Conservation (phyloP, 2,113 vertebrate genomes). For the Numenius arquata region DNA sequence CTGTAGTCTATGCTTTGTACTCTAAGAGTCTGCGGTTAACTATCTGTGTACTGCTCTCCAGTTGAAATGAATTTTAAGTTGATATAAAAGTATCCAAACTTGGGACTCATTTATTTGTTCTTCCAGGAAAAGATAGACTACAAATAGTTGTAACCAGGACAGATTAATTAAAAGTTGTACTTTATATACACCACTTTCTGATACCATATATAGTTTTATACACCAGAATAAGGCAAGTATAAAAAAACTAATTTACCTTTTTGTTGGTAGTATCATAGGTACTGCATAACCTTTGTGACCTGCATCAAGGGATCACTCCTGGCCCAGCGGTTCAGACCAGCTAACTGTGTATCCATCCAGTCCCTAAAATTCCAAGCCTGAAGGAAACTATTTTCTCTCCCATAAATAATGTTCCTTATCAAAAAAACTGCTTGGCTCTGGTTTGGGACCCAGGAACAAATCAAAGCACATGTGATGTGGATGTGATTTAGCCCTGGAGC, state of each 20-base stretch:
- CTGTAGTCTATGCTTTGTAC: not conserved
- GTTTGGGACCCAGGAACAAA: not conserved
- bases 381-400: not conserved
- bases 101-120: not conserved
- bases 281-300: not conserved
- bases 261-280: not conserved
- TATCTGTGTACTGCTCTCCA: not conserved
- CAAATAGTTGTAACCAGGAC: not conserved
- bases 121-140: not conserved
- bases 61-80: not conserved
- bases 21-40: not conserved
- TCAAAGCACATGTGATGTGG: not conserved
- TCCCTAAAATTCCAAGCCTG: not conserved
- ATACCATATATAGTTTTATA: not conserved
- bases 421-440: not conserved
- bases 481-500: not conserved
- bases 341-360: not conserved
- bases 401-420: not conserved
- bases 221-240: not conserved
- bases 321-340: not conserved
- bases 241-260: not conserved
- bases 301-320: not conserved
- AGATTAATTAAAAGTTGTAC: not conserved
- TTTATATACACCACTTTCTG: not conserved
- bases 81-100: not conserved